A percentile compares a stretch with the other conserved stretches of the same genome.
These are phyloP conservation scores for Smittia sp. DNA, from an alignment of 2,888 invertebrate genomes.

Conservation along the genomic window DNA sequence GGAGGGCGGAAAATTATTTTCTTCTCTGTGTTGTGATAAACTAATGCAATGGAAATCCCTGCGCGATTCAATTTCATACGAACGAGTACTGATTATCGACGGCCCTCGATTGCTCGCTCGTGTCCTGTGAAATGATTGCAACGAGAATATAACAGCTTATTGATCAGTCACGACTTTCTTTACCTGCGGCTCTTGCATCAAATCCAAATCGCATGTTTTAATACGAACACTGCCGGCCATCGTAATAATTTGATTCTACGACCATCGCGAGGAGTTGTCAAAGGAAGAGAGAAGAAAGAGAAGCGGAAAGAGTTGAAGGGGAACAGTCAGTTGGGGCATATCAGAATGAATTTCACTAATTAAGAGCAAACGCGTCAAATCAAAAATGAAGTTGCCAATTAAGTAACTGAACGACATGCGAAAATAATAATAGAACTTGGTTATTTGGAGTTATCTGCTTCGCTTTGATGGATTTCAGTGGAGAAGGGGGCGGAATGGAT, in stretches of 20 bases:
- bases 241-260: slow-evolving; percentile 52
- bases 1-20: not conserved
- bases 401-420: not conserved
- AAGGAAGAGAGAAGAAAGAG: not conserved
- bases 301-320: not conserved
- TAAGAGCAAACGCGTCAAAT: not conserved
- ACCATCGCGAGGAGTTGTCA: slow-evolving; percentile 4
- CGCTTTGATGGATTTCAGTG: no score
- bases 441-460: no score
- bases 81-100: slow-evolving; percentile 74
- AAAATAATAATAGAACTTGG: no score
- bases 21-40: not conserved
- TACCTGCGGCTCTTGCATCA: slow-evolving; percentile 49
- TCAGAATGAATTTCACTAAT: not conserved
- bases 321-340: not conserved
- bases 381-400: not conserved
- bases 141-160: not conserved
- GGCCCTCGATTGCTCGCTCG: slow-evolving; percentile 55
- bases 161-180: slow-evolving; percentile 17
- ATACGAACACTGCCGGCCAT: slow-evolving; percentile 54
- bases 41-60: not conserved
- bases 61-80: slow-evolving; percentile 50
- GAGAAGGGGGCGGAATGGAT: no score
- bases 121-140: not conserved
- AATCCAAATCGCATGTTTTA: slow-evolving; percentile 54